Conservation (phyloP, 2,113 vertebrate species). For the Dicaeum eximium region DNA sequence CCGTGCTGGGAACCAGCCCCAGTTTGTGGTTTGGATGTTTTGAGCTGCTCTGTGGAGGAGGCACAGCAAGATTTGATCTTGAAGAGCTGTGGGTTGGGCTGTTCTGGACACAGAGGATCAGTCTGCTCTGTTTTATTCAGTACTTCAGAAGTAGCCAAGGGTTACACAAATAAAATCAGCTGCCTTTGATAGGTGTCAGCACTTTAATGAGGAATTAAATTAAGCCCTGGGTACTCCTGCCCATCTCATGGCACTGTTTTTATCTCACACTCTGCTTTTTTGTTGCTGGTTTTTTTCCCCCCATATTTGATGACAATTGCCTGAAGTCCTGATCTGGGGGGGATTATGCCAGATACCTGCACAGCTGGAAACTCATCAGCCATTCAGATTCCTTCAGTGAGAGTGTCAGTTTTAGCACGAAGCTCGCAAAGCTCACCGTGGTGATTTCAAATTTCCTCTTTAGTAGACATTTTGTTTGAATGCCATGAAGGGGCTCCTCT, state of each 20-base stretch:
- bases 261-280: not conserved
- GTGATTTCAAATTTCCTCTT: conserved; percentile 38
- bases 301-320: conserved; percentile 1
- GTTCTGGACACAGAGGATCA: not conserved
- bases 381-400: conserved; percentile 43
- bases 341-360: conserved; percentile 19
- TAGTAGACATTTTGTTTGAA: conserved; percentile 53
- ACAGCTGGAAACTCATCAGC: conserved; percentile 42
- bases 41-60: not conserved
- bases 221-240: not conserved
- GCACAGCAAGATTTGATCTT: not conserved
- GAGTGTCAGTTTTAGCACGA: conserved; percentile 14
- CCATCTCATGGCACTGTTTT: not conserved
- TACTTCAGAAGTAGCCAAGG: not conserved
- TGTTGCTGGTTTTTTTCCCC: not conserved
- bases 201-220: conserved; percentile 30
- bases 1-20: not conserved
- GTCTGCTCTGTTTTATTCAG: not conserved
- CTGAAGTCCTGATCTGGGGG: conserved; percentile 12
- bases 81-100: not conserved
- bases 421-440: not conserved
- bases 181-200: conserved; percentile 11
- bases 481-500: conserved; percentile 4
- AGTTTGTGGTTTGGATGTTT: not conserved
- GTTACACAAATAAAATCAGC: not conserved